Evolutionary conservation across 2,113 vertebrate genomes (phyloP), one percentile per base, ranked within the genome.

Genomic region (Proteles cristata): DNA sequence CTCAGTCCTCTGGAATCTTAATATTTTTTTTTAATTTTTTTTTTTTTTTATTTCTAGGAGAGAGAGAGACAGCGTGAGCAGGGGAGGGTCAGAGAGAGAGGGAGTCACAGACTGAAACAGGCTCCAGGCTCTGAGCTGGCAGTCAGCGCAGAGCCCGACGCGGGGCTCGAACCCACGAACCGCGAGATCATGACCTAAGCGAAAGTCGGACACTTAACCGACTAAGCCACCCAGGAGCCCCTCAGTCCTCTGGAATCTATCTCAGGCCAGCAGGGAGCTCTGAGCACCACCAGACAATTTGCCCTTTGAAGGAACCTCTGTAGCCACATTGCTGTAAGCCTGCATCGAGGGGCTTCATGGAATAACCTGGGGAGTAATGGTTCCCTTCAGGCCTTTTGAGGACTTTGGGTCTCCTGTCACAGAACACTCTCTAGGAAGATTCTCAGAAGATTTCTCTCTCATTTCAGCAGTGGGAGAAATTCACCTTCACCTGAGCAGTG

Each of bases 261-360:
- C 28, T 14, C 7, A 71, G 21, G 74, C 55, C n/a, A 63, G 33
- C 14, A 81, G 71, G 68, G 2, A 53, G 73, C 9, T 19, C 85
- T 12, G 0, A 53, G 4, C 4, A n/a, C 17, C 15, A 55, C 5
- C 50, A 28, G 48, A 23, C 0, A 0, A 81, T 19, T 8, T 58
- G 83, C 50, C 21, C 76, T 53, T 39, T 21, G 73, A 35, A 39
- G 58, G 25, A 76, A 65, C 17, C 50, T 33, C 48, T 63, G 39
- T 4, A 2, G 81, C 17, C 9, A 74, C 17, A 16, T 4, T 14
- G 23, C 39, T 48, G 63, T 39, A 50, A 76, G 66, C 14, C 25
- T 11, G 25, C 11, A 11, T 35, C 16, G 4, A 53, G 31, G 55
- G 9, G 39, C n/a, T 84, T 85, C 14, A 7, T 9, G 55, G 68